phyloP scores from a whole-genome alignment of 2,797 vertebrate genomes.

The Phoebastria nigripes region DNA sequence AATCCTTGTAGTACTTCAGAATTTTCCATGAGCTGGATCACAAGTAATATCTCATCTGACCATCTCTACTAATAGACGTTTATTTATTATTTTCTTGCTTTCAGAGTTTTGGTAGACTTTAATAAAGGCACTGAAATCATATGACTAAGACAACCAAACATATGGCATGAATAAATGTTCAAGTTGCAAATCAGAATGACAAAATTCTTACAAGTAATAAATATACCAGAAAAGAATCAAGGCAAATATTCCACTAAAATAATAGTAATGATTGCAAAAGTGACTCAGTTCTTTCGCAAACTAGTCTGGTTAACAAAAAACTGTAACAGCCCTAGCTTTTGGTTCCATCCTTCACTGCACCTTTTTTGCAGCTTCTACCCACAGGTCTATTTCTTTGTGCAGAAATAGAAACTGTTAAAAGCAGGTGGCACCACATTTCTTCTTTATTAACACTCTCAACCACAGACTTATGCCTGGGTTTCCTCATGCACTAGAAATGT shows the following conservation, averaged over 20 bases:
- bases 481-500: slow-evolving; percentile 13
- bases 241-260: background rate
- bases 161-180: background rate
- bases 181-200: background rate
- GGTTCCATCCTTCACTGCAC: background rate
- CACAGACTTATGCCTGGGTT: background rate
- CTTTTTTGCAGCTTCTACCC: background rate
- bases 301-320: background rate
- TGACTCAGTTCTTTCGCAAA: background rate
- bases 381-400: background rate
- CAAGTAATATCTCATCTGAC: background rate
- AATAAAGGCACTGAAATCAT: background rate
- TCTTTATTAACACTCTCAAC: slow-evolving; percentile 16
- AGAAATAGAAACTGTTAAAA: slow-evolving; percentile 48
- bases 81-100: background rate
- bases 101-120: background rate
- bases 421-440: background rate
- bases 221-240: background rate
- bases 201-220: background rate
- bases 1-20: background rate
- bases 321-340: background rate
- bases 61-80: background rate
- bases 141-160: background rate
- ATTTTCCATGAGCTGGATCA: background rate
- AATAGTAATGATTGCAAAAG: background rate